Base-by-base conservation (phyloP, 2,797 vertebrate genomes). In the Podargus strigoides region DNA sequence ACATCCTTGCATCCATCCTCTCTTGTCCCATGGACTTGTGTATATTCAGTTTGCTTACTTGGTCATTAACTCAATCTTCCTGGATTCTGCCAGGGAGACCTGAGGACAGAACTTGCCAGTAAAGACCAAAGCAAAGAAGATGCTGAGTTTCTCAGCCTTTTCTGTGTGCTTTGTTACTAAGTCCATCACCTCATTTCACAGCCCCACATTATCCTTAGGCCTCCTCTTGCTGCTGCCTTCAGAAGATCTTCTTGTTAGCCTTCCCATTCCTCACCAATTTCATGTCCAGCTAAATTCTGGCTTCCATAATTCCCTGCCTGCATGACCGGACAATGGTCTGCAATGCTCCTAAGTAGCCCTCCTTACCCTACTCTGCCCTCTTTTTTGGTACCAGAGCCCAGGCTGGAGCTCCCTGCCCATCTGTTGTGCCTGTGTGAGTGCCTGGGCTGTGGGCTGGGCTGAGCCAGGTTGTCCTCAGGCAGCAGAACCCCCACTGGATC, bases 321-420 rank as follows among this genome's bases (percentile, higher is more conserved):
- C 27, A 17, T 10, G 14, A 44, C 15, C 0, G 6, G 27, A 50
- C 34, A 69, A 8, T 0, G 0, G 14, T n/a, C 60, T 86, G 46
- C 8, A 18, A 30, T 37, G 44, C 16, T 64, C 11, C 80, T 14
- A 20, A 23, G 10, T 16, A 62, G 30, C 32, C 9, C 28, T 70
- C 28, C 44, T 67, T 84, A 15, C 8, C 14, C 9, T 79, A 4
- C 17, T 46, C 34, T 76, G 32, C 26, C 23, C 42, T 82, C 34
- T 46, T 6, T 37, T 88, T 75, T 27, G 66, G 28, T 4, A 3
- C 6, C 4, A 7, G 39, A 77, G n/a, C 47, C 39, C n/a, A 69
- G 27, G 19, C 19, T 46, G 34, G 18, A 77, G 30, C 10, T 59
- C 28, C 27, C 47, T 88, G 26, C 6, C 19, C 3, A 0, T 62